A percentile compares a stretch with the other conserved stretches of the same genome.
phyloP scores from a whole-genome alignment of 2,888 invertebrate species.

The Crocallis elinguaria region DNA sequence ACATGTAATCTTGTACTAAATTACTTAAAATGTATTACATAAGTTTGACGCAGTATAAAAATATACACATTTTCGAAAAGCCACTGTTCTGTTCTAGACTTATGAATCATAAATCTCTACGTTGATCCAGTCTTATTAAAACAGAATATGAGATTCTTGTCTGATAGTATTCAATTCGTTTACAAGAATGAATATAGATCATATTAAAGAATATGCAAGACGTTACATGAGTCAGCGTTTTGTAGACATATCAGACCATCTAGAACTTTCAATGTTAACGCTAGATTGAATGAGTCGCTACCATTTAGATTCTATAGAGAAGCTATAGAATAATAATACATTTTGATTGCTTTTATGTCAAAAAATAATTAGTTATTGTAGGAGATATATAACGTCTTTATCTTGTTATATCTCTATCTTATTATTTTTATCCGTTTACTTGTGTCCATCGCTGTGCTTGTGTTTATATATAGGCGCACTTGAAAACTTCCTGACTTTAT shows the following conservation, averaged over 20 bases:
- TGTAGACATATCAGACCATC: constrained; percentile 2
- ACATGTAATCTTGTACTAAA: no score
- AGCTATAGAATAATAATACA: constrained; percentile 8
- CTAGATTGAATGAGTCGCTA: constrained; percentile 13
- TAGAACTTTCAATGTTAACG: constrained; percentile 22
- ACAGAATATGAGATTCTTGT: constrained; percentile 6
- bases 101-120: constrained; percentile 6
- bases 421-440: no score
- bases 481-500: no score
- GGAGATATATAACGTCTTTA: no score
- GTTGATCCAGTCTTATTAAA: constrained; percentile 13
- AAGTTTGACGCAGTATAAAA: not conserved
- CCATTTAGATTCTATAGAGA: constrained; percentile 8
- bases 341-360: constrained; percentile 17
- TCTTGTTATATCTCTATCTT: no score
- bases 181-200: constrained; percentile 5
- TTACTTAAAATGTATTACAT: not conserved
- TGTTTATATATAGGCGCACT: no score
- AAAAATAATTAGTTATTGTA: constrained; percentile 12
- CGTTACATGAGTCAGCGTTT: constrained; percentile 26
- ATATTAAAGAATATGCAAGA: constrained; percentile 5
- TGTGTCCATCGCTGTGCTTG: no score
- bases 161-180: constrained; percentile 14
- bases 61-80: not conserved
- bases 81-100: not conserved